Base-by-base conservation (phyloP, 2,113 vertebrate genomes). In the Alectura lathami region DNA sequence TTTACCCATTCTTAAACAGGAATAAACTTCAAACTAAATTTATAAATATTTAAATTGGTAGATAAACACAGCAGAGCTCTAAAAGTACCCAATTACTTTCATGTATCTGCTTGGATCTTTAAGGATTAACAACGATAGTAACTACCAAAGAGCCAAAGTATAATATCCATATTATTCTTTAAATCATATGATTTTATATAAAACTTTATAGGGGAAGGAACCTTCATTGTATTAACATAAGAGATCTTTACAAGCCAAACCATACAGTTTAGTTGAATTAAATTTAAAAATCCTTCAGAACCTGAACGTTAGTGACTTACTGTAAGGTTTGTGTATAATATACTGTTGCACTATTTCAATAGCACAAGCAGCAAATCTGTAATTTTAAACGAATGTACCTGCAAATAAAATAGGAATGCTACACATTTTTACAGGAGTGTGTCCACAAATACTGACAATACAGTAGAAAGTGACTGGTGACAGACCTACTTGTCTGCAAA, bases 11-110 rank as follows among this genome's bases (percentile, higher is more conserved):
- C 42, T 79, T 85, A 87, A 82, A 91, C 36, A 64, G 59, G 73
- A 74, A 53, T 53, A 77, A 48, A 69, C 69, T 85, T 80, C 63
- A 88, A 68, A 88, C 32, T 91, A 47, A 64, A 91, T 75, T 94
- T 82, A 73, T 30, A 82, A 77, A 30, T n/a, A 87, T 66, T 76
- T 91, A 76, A 91, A 74, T 26, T 36, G 9, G 50, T 77, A 73
- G 51, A 72, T 78, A 81, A 75, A 88, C 24, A 76, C 2, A 40
- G 20, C 30, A 57, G 48, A 66, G 32, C n/a, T 72, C 26, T 42
- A 51, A 87, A 86, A 94, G 62, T 36, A 74, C 22, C n/a, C 50
- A 56, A 57, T 78, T 48, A 69, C 21, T 47, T 66, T 81, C 12
- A 29, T 26, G 60, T 24, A 84, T 51, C 63, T 72, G 79, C 84